Evolutionary conservation across 2,113 vertebrate species (phyloP).

Genomic region (Macrotus californicus): DNA sequence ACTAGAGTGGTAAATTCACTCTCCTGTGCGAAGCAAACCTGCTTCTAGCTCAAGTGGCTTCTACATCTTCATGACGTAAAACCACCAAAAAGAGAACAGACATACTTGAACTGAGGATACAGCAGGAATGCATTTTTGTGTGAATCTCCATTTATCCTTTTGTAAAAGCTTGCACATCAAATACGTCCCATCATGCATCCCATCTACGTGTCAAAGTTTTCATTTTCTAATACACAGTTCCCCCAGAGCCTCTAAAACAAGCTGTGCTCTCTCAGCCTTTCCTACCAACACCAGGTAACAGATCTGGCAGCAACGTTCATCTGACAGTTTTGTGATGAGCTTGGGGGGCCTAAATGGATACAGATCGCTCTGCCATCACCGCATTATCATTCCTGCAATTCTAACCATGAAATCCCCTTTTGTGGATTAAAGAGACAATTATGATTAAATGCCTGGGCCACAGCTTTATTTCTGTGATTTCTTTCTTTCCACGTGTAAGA

Average conservation of each 20-base stretch:
- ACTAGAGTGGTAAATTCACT: background rate
- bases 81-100: background rate
- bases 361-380: background rate
- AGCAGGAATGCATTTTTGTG: background rate
- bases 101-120: background rate
- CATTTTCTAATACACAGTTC: background rate
- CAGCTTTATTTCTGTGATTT: background rate
- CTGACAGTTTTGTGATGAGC: background rate
- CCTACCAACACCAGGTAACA: background rate
- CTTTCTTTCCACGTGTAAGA: background rate
- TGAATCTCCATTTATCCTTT: background rate
- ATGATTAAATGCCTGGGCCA: background rate
- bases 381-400: no score
- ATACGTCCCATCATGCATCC: background rate
- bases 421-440: background rate
- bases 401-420: background rate
- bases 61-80: background rate
- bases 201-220: background rate
- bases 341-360: background rate
- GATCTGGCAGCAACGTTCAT: background rate
- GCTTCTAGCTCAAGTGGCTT: background rate
- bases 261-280: background rate
- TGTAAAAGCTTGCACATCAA: background rate
- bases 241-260: background rate
- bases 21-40: background rate